Conservation (phyloP, 2,113 vertebrate species). For the Forbesichthys papilliferus region DNA sequence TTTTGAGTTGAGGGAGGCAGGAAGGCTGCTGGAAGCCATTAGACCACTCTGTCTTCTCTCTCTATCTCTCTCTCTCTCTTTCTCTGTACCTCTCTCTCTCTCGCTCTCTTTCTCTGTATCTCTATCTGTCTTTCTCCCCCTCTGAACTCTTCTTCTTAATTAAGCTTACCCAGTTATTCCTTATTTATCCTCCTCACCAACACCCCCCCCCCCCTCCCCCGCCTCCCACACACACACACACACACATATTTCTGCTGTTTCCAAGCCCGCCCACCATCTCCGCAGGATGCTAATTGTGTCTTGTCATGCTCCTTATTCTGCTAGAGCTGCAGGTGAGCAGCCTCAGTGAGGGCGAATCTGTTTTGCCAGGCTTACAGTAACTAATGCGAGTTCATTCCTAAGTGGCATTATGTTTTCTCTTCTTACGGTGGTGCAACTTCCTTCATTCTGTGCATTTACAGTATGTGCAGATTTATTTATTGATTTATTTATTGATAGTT, state of each 20-base stretch:
- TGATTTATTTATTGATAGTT: too few relatives aligned
- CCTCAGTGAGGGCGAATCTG: too few relatives aligned
- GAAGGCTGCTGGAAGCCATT: constrained; percentile 9
- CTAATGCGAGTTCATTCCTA: neutral
- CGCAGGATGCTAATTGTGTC: constrained; percentile 14
- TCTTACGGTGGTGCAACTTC: neutral
- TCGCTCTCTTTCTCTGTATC: neutral
- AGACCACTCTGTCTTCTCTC: neutral
- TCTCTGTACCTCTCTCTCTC: neutral
- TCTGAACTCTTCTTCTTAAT: too few relatives aligned
- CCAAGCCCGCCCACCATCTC: too few relatives aligned
- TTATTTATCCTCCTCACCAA: neutral
- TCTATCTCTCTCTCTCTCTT: neutral
- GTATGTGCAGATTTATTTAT: too few relatives aligned
- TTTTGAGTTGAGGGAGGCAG: constrained; percentile 16
- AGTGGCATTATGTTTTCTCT: too few relatives aligned
- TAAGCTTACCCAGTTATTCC: neutral
- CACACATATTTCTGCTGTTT: too few relatives aligned
- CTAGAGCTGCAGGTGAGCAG: constrained; percentile 98
- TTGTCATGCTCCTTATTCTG: constrained; percentile 46
- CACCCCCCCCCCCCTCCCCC: too few relatives aligned
- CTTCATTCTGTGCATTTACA: neutral
- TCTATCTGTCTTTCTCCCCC: neutral
- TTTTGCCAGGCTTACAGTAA: constrained; percentile 7
- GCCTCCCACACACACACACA: too few relatives aligned